Base-by-base conservation (phyloP, 1,140 invertebrate species). In the Samia ricini region DNA sequence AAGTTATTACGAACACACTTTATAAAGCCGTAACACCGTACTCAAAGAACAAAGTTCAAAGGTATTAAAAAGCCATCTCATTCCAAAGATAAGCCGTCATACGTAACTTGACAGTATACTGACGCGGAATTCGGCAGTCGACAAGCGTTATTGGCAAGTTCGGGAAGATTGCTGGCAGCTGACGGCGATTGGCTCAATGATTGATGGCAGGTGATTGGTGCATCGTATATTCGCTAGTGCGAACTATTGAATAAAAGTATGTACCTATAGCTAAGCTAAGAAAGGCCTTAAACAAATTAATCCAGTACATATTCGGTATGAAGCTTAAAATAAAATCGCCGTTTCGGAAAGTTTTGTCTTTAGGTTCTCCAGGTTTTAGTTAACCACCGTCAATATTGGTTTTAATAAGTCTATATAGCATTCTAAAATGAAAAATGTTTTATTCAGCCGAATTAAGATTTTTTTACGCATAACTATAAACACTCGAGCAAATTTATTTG, bases 101-200 rank as follows among this genome's bases (percentile, higher is more conserved):
- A 24, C 52, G 10, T 23, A 55, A 55, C 52, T 55, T 55, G 52
- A 55, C 52, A 55, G 33, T 42, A 55, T 10, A 55, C 52, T 23
- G 52, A 22, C 52, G 24, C 55, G 20, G 24, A 33, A 56, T 36
- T 33, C 36, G 29, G 29, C 56, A 57, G 20, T 57, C 15, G 56
- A 57, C 19, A 20, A 42, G n/a, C 56, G 56, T 57, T 21, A 57
- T 57, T 57, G 56, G 29, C 56, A 57, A 57, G 18, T 29, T 29
- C 15, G 3, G 33, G 24, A 29, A 57, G 29, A 57, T 57, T 36
- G 24, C 26, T 15, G 29, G 59, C 56, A 56, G 57, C 65, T 63
- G 63, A 69, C 68, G 63, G 63, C 51, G 51, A 69, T 69, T 63
- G 63, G 64, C 36, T n/a, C 26, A 8, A 66, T 69, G 68, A 69